phyloP scores from a whole-genome alignment of 2,113 vertebrate species.

The mouse (Mus musculus) region GRCm39 chr8:25071501-25072000 shows the following conservation, averaged over 20 bases:
- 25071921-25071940: neutral
- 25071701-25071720: neutral
- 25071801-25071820: neutral
- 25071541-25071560: neutral
- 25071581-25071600: neutral
- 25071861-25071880: neutral
- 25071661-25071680: neutral
- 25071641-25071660: neutral
- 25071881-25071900: neutral
- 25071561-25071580: neutral
- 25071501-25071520: neutral
- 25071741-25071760: neutral
- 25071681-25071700: neutral
- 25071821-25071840: neutral
- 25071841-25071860: neutral
- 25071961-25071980: neutral
- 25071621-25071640: neutral
- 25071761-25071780: slow-evolving; percentile 9
- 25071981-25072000: neutral
- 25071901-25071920: neutral
- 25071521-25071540: neutral
- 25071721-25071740: neutral
- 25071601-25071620: neutral
- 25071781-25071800: neutral
- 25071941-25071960: neutral